Base-by-base conservation (phyloP, 2,113 vertebrate species). In the Callipepla squamata region DNA sequence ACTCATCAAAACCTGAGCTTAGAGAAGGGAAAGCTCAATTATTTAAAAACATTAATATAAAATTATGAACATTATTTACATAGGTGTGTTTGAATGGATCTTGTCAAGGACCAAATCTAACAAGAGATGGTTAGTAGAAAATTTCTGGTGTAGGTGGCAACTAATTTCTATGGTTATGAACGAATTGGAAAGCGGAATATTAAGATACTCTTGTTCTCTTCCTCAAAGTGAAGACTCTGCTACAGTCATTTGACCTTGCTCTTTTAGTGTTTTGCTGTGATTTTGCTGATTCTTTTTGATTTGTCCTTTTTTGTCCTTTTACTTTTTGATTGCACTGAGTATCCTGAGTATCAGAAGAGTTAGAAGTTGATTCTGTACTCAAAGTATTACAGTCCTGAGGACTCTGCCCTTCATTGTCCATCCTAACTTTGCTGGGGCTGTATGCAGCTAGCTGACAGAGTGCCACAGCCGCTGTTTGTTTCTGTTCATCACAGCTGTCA, bases 391-490 rank as follows among this genome's bases (percentile, higher is more conserved):
- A 53, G 30, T 96, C 96, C 74, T 94, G 96, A n/a, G 84, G 66
- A 8, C 28, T 17, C 28, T 95, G 78, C 50, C 97, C 95, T 17
- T 95, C 92, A 0, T 45, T 66, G 10, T 94, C 96, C 61, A 36
- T 65, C 50, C 89, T 89, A 0, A 53, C 73, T 1, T 95, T 80
- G 50, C 89, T 62, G 0, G 98, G 98, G 89, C 98, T 98, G 74
- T 98, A 98, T 2, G 95, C 97, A 4, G 99, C 98, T 34, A 99
- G 97, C 91, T 99, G 99, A 92, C 99, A 99, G 77, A 99, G 98
- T 3, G 99, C 99, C 51, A 99, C 98, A 0, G 99, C 99, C 0
- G 99, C 99, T 0, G 98, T 98, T 96, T 99, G 99, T 94, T 99
- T 98, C 96, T 99, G 98, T 76, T 98, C 98, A 1, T 99, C 99